phyloP scores from a whole-genome alignment of 1,140 invertebrate species.

The Hydropsyche tenuis region DNA sequence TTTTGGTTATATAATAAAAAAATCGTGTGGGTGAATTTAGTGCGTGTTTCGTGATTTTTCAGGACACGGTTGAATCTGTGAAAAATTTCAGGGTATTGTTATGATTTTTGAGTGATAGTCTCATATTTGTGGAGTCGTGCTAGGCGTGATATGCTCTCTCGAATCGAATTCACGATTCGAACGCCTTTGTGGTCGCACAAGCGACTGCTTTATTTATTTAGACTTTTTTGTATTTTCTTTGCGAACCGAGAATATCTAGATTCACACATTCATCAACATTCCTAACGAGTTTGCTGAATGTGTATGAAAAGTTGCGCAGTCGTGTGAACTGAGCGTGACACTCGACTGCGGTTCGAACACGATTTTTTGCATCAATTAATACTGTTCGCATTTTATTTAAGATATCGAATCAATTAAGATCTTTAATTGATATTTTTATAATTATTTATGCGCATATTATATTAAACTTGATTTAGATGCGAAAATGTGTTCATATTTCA shows the following conservation, averaged over 20 bases:
- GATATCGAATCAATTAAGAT: too few species aligned
- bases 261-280: slow-evolving; percentile 29
- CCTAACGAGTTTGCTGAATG: background rate
- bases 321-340: slow-evolving; percentile 23
- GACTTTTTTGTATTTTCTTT: slow-evolving; percentile 8
- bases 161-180: background rate
- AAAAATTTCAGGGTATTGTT: too few species aligned
- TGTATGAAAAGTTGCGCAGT: slow-evolving; percentile 18
- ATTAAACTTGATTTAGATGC: too few species aligned
- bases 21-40: background rate
- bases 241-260: slow-evolving; percentile 10
- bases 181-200: background rate
- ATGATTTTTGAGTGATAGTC: too few species aligned
- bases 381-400: too few species aligned
- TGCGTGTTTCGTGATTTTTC: background rate
- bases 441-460: too few species aligned
- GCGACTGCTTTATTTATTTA: background rate
- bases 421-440: too few species aligned
- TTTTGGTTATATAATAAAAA: background rate
- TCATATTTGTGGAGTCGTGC: slow-evolving; percentile 1
- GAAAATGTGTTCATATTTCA: too few species aligned
- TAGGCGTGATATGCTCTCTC: background rate
- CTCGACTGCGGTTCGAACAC: background rate
- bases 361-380: background rate
- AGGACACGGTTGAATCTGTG: too few species aligned